A percentile compares a stretch with the other conserved stretches of the same genome.
Evolutionary conservation across 2,888 invertebrate genomes (phyloP).

Genomic region (Baccha elongata): DNA sequence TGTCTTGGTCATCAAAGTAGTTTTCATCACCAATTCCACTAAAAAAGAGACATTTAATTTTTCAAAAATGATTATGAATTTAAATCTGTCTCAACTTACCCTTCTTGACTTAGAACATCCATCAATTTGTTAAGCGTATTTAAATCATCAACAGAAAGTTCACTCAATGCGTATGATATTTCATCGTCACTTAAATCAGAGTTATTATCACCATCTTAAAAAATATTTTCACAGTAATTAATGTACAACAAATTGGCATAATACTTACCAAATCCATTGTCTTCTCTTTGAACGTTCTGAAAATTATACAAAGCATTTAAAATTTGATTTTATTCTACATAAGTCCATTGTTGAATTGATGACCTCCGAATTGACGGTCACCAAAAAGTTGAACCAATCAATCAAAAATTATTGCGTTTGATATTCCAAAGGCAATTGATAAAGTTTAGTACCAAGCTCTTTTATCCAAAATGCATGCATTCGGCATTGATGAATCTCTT

Average conservation of each 20-base stretch:
- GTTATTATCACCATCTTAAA: constrained; percentile 5
- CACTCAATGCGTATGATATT: constrained; percentile 77
- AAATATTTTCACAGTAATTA: background rate
- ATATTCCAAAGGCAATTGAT: too few species aligned
- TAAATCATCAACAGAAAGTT: constrained; percentile 78
- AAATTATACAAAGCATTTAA: background rate
- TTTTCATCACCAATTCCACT: background rate
- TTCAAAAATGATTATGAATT: too few species aligned
- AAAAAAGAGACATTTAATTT: background rate
- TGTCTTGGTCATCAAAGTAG: background rate
- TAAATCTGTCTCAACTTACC: constrained; percentile 23
- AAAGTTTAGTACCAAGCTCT: too few species aligned
- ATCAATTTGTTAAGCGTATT: constrained; percentile 77
- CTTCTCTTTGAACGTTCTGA: constrained; percentile 2
- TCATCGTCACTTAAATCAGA: constrained; percentile 77
- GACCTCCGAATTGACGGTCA: too few species aligned
- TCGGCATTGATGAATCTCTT: too few species aligned
- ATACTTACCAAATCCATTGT: constrained; percentile 7
- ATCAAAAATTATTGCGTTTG: too few species aligned
- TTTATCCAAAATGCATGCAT: too few species aligned
- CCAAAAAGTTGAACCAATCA: too few species aligned
- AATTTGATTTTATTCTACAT: too few species aligned
- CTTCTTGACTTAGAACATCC: constrained; percentile 72
- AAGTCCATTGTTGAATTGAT: too few species aligned
- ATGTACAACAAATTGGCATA: too few species aligned